phyloP scores from a whole-genome alignment of 2,113 vertebrate species.

The Caranx melampygus region DNA sequence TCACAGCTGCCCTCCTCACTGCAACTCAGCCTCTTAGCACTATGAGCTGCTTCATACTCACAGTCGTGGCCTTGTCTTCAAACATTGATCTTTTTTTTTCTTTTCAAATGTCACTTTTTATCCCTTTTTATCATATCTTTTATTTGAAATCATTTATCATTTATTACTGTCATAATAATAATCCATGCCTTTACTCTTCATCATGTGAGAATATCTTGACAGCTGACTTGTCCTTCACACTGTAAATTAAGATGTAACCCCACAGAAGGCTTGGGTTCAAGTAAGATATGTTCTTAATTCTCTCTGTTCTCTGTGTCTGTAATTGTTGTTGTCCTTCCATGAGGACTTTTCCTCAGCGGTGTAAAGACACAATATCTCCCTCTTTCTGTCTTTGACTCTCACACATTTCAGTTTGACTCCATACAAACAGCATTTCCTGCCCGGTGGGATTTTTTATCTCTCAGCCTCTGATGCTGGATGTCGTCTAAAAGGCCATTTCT shows the following conservation, averaged over 20 bases:
- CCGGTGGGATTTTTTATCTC: constrained; percentile 44
- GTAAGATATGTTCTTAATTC: background rate
- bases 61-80: too few relatives aligned
- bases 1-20: too few relatives aligned
- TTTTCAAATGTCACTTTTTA: background rate
- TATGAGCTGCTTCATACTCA: too few relatives aligned
- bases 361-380: background rate
- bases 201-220: too few relatives aligned
- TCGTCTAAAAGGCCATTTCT: constrained; percentile 68
- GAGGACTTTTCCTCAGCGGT: background rate
- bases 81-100: background rate
- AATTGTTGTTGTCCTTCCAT: background rate
- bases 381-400: constrained; percentile 18
- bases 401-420: constrained; percentile 23
- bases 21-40: too few relatives aligned
- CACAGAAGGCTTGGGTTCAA: background rate
- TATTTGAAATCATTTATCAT: too few relatives aligned
- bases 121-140: too few relatives aligned
- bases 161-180: too few relatives aligned
- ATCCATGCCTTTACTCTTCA: too few relatives aligned
- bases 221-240: too few relatives aligned
- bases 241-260: background rate
- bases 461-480: constrained; percentile 55
- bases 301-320: background rate
- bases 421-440: constrained; percentile 13